phyloP scores from a whole-genome alignment of 2,113 vertebrate species.

The Eira barbara region DNA sequence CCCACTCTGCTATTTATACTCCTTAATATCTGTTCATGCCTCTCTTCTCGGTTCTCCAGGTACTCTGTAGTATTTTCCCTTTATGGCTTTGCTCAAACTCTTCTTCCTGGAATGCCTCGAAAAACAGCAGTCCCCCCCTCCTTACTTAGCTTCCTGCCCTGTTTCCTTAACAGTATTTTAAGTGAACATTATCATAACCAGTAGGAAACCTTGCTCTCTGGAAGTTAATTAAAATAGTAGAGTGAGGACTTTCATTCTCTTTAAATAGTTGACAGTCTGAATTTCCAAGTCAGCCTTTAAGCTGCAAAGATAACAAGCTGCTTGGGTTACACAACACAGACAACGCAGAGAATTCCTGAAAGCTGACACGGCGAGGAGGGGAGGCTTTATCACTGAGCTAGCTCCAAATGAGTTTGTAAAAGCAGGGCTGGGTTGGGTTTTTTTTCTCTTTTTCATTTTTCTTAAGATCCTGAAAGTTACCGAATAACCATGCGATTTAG shows the following conservation, averaged over 20 bases:
- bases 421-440: background rate
- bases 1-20: background rate
- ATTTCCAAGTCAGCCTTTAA: constrained; percentile 81
- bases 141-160: constrained; percentile 7
- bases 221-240: constrained; percentile 78
- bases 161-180: constrained; percentile 50
- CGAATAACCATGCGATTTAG: background rate
- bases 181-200: constrained; percentile 8
- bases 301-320: constrained; percentile 84
- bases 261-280: constrained; percentile 89
- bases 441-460: background rate
- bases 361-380: constrained; percentile 81
- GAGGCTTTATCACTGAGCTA: constrained; percentile 70
- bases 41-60: background rate
- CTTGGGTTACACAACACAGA: constrained; percentile 89
- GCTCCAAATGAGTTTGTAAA: constrained; percentile 38
- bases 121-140: background rate
- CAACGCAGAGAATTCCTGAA: constrained; percentile 90
- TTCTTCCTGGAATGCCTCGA: background rate
- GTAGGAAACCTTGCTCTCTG: constrained; percentile 41
- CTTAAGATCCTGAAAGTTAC: background rate
- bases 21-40: background rate
- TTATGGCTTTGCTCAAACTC: background rate
- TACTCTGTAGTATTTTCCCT: background rate
- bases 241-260: constrained; percentile 80